A percentile compares a stretch with the other conserved stretches of the same genome.
phyloP scores from a whole-genome alignment of 2,888 invertebrate genomes.

The Dorcus parallelipipedus region DNA sequence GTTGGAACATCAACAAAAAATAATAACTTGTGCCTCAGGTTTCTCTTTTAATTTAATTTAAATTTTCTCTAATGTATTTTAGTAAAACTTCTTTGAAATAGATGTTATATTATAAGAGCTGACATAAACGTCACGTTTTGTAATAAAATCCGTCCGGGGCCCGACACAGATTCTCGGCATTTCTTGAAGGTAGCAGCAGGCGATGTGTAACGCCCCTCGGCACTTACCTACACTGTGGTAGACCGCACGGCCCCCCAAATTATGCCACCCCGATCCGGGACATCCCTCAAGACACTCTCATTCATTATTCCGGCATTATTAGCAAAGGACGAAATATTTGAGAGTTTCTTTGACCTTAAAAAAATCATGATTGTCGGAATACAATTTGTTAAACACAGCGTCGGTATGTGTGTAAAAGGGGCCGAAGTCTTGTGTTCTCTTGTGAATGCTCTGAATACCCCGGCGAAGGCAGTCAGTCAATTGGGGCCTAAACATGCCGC shows the following conservation, averaged over 20 bases:
- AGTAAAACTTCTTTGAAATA: slow-evolving; percentile 1
- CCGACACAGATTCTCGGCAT: slow-evolving; percentile 9
- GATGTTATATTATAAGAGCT: slow-evolving; percentile 13
- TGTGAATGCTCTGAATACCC: slow-evolving; percentile 28
- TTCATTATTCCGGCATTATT: background rate
- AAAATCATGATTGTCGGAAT: background rate
- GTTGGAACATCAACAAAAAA: too few species aligned
- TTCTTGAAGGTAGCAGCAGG: slow-evolving; percentile 20
- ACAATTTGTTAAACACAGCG: background rate
- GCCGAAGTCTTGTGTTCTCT: slow-evolving; percentile 29
- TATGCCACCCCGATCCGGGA: slow-evolving; percentile 18
- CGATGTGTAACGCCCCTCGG: slow-evolving; percentile 18
- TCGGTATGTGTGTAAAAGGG: too few species aligned
- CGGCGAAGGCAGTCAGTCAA: slow-evolving; percentile 24
- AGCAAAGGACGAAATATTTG: too few species aligned
- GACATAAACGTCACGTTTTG: slow-evolving; percentile 16
- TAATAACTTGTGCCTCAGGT: too few species aligned
- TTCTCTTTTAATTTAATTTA: too few species aligned
- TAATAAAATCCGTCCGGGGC: slow-evolving; percentile 11
- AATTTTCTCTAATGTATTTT: too few species aligned
- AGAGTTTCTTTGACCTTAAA: too few species aligned
- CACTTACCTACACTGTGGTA: slow-evolving; percentile 17
- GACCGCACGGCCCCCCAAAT: slow-evolving; percentile 23
- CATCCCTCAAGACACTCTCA: background rate
- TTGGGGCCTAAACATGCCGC: slow-evolving; percentile 27